Percentiles rank a stretch among this genome's conserved stretches.
phyloP scores from a whole-genome alignment of 2,797 vertebrate species.

The Platalea minor region DNA sequence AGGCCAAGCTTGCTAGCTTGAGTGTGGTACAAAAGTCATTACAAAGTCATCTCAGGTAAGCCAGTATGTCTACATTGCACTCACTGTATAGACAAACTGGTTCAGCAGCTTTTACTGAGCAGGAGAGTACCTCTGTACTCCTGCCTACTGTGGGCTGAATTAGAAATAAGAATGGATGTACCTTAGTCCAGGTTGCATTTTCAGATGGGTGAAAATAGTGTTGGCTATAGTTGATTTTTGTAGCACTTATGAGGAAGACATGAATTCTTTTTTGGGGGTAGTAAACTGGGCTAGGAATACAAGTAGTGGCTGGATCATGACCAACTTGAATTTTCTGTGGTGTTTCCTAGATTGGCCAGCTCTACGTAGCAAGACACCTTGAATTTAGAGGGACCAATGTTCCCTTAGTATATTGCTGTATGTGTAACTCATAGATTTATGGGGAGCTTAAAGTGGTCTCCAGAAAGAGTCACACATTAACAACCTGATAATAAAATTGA shows the following conservation, averaged over 20 bases:
- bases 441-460: background rate
- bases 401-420: background rate
- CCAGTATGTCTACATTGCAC: background rate
- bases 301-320: background rate
- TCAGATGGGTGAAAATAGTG: background rate
- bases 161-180: background rate
- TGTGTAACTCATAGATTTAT: background rate
- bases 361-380: background rate
- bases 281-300: background rate
- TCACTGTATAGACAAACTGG: background rate
- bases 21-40: background rate
- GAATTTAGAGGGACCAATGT: background rate
- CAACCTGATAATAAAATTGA: background rate
- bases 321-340: background rate
- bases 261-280: background rate
- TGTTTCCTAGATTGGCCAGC: background rate
- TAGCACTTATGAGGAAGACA: background rate
- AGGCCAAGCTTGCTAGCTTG: background rate
- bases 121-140: background rate
- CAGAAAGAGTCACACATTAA: background rate
- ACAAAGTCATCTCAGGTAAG: background rate
- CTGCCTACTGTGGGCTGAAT: background rate
- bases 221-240: background rate
- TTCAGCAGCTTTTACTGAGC: background rate
- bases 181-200: background rate